A percentile compares a stretch with the other conserved stretches of the same genome.
phyloP scores from a whole-genome alignment of 2,797 vertebrate species.

The Sebastes trivittatus region DNA sequence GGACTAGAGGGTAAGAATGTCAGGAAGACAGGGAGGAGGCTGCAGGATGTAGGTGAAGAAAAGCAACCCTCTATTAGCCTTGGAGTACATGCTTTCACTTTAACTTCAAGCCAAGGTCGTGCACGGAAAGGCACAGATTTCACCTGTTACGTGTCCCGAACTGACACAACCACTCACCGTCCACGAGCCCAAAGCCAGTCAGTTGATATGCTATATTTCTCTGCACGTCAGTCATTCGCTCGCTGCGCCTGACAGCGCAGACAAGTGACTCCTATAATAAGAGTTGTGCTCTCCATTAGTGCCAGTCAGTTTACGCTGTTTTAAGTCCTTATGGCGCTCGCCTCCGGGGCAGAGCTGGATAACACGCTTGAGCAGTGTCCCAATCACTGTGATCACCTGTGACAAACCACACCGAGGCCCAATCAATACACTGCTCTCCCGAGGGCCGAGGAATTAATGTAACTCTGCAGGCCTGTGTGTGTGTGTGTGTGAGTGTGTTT shows the following conservation, averaged over 20 bases:
- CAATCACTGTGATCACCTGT: constrained; percentile 77
- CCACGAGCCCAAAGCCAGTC: constrained; percentile 9
- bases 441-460: constrained; percentile 61
- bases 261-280: constrained; percentile 59
- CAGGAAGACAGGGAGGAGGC: background rate
- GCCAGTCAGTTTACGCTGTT: constrained; percentile 65
- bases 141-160: background rate
- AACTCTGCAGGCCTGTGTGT: constrained; percentile 27
- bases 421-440: constrained; percentile 68
- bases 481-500: constrained; percentile 15
- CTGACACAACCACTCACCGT: constrained; percentile 15
- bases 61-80: background rate
- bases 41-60: background rate
- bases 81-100: background rate
- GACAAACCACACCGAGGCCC: constrained; percentile 69
- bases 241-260: constrained; percentile 26
- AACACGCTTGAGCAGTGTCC: constrained; percentile 70
- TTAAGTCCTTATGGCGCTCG: constrained; percentile 42
- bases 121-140: background rate
- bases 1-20: background rate
- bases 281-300: constrained; percentile 61
- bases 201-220: background rate
- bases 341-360: constrained; percentile 51
- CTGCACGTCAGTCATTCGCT: constrained; percentile 32
- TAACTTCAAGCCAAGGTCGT: constrained; percentile 25